Base-by-base conservation (phyloP, 2,888 invertebrate genomes). In the Heteromyza rotundicornis region DNA sequence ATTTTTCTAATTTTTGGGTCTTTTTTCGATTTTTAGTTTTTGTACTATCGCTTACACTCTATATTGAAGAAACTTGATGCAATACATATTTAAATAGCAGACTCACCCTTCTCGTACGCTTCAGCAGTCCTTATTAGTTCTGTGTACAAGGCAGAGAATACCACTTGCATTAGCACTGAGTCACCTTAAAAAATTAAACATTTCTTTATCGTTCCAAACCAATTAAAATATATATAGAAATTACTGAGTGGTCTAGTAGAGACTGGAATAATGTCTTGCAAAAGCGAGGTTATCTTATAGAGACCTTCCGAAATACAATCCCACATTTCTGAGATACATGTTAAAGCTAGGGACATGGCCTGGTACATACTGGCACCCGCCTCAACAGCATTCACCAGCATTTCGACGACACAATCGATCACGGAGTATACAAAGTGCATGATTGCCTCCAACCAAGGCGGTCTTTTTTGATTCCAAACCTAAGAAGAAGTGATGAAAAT, bases 391-490 rank as follows among this genome's bases (percentile, higher is more conserved):
- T 88, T 87, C 2, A 91, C 86, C 8, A 92, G 84, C 65, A 89
- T 88, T 3, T 89, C 86, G 0, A 89, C 88, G 17, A 91, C 86
- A 47, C 90, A 88, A 58, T 86, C 85, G 54, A 92, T 81, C 2
- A 88, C 80, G 0, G 89, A 87, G 22, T 87, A 87, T 0, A 88
- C 85, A n/a, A 90, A 84, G 17, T 88, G 87, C 65, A 92, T 76
- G 12, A 92, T 84, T 0, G 90, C 91, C 57, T 90, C 89, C 60
- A 90, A 82, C 93, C 93, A 94, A 0, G 92, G 87, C 14, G 92
- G 92, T 36, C 91, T 84, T 32, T 89, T 88, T 76, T 91, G 90
- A 78, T 92, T 92, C 93, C 93, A 93, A 1, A 93, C 89, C 91
- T 92, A 65, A n/a, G n/a, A n/a, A n/a, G n/a, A n/a, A n/a, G n/a